A percentile compares a stretch with the other conserved stretches of the same genome.
phyloP scores from a whole-genome alignment of 2,797 vertebrate genomes.

The Coracias cyanogaster region DNA sequence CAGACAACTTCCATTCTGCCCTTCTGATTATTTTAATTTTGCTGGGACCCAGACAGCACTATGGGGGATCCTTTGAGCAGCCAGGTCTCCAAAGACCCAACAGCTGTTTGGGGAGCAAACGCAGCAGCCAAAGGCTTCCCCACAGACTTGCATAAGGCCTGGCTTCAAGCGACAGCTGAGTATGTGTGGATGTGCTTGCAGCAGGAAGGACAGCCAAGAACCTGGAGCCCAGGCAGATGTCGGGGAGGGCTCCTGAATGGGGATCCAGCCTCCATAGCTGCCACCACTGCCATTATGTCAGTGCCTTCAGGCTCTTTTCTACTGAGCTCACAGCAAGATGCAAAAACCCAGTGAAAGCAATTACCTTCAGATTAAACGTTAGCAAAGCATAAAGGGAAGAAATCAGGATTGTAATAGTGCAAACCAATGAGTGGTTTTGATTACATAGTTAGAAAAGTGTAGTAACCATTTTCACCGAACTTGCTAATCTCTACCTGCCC shows the following conservation, averaged over 20 bases:
- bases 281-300: accelerated
- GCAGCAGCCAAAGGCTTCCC: not conserved
- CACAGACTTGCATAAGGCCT: not conserved
- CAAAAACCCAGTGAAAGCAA: not conserved
- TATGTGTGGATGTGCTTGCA: not conserved
- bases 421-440: not conserved
- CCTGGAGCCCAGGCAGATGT: not conserved
- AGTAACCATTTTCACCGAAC: not conserved
- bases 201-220: not conserved
- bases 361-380: not conserved
- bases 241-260: not conserved
- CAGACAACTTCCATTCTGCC: not conserved
- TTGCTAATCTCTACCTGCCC: not conserved
- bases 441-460: not conserved
- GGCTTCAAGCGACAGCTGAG: not conserved
- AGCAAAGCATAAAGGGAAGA: not conserved
- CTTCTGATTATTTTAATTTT: not conserved
- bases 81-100: not conserved
- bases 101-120: not conserved
- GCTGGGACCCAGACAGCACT: not conserved
- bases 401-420: not conserved
- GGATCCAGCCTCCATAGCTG: not conserved
- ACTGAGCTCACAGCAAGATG: not conserved
- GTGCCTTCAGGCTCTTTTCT: not conserved
- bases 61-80: not conserved